Conservation (phyloP, 2,113 vertebrate species). For the Onychostruthus taczanowskii region DNA sequence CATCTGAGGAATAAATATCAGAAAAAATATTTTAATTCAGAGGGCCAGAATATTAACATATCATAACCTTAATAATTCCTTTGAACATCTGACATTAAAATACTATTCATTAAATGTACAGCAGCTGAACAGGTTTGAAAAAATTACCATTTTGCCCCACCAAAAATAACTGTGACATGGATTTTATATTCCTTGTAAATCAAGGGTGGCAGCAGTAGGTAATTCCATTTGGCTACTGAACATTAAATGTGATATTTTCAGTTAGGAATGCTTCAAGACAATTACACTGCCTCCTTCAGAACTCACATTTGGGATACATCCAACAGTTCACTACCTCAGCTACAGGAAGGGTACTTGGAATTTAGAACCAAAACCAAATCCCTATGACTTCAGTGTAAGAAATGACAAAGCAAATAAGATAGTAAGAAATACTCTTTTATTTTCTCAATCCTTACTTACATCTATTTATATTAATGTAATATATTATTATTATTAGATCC, state of each 20-base stretch:
- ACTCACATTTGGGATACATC: background rate
- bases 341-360: background rate
- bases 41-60: background rate
- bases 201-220: background rate
- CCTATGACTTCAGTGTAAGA: background rate
- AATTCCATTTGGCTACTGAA: background rate
- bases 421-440: background rate
- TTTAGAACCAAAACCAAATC: background rate
- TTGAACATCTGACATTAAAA: background rate
- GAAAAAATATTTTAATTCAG: background rate
- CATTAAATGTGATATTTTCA: background rate
- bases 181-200: background rate
- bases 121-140: background rate
- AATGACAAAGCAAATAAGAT: background rate
- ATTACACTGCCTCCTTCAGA: background rate
- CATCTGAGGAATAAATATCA: background rate
- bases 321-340: background rate
- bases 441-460: background rate
- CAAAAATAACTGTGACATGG: background rate
- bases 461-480: background rate
- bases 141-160: background rate
- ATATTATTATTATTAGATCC: background rate
- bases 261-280: background rate
- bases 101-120: background rate
- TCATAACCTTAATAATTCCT: background rate